Evolutionary conservation across 2,888 invertebrate genomes (phyloP).

Genomic region (Cheilosia urbana): DNA sequence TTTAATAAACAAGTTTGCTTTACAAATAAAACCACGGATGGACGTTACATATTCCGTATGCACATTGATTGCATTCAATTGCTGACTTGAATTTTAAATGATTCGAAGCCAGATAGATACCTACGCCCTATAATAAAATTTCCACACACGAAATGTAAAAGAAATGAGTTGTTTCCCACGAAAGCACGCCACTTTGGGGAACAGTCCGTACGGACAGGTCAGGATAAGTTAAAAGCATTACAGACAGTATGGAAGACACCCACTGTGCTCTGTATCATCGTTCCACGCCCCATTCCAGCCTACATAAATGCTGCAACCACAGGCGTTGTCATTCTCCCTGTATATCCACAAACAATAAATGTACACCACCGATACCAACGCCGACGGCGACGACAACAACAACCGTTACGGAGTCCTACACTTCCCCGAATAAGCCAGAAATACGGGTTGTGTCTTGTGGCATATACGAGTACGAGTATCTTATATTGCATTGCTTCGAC

Average conservation of each 20-base stretch:
- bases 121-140: too few species aligned
- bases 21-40: too few species aligned
- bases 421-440: conserved; percentile 13
- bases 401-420: conserved; percentile 13
- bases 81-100: too few species aligned
- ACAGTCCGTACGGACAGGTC: background rate
- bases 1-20: too few species aligned
- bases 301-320: conserved; percentile 28
- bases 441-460: conserved; percentile 26
- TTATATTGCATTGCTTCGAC: conserved; percentile 13
- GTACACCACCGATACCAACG: conserved; percentile 1
- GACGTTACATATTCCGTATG: too few species aligned
- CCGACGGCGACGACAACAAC: conserved; percentile 6
- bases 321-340: conserved; percentile 24
- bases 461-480: background rate
- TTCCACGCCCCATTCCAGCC: conserved; percentile 53
- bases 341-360: conserved; percentile 8
- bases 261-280: conserved; percentile 41
- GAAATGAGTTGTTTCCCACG: too few species aligned
- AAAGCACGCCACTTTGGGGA: too few species aligned
- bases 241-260: conserved; percentile 18
- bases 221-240: background rate
- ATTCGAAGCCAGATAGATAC: too few species aligned
- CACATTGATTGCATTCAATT: too few species aligned
- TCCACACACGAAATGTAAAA: too few species aligned